Evolutionary conservation across 2,888 invertebrate genomes (phyloP).

Genomic region (Beris chalybata): DNA sequence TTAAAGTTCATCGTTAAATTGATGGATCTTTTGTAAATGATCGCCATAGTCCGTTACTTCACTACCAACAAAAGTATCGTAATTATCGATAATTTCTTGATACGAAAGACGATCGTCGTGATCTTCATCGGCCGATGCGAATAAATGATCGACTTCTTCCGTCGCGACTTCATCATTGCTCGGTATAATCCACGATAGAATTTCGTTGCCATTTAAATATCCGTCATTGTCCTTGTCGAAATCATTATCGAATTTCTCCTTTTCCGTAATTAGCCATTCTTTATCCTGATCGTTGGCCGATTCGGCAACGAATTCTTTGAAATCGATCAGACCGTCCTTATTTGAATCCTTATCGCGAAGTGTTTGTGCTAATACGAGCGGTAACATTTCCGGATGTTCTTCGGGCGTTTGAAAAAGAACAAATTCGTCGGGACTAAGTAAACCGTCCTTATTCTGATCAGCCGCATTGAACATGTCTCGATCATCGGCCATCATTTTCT

Average conservation of each 20-base stretch:
- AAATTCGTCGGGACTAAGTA: conserved; percentile 77
- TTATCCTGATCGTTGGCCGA: conserved; percentile 68
- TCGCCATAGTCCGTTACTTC: conserved; percentile 89
- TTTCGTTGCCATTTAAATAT: conserved; percentile 73
- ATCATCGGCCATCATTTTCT: conserved; percentile 73
- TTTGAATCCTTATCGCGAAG: conserved; percentile 84
- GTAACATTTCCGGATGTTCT: conserved; percentile 86
- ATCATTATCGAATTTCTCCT: conserved; percentile 82
- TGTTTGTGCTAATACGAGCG: conserved; percentile 76
- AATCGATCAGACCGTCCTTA: conserved; percentile 80
- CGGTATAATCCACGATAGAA: conserved; percentile 87
- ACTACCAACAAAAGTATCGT: conserved; percentile 89
- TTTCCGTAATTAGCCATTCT: conserved; percentile 71
- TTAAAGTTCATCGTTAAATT: conserved; percentile 81
- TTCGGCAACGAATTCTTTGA: conserved; percentile 60
- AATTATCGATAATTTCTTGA: conserved; percentile 79
- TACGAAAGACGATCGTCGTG: conserved; percentile 77
- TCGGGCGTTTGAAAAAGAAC: conserved; percentile 90
- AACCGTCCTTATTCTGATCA: conserved; percentile 79
- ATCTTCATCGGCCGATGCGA: conserved; percentile 83
- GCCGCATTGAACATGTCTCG: conserved; percentile 83
- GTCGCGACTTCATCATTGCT: conserved; percentile 86
- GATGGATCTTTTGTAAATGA: conserved; percentile 78
- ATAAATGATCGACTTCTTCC: conserved; percentile 89
- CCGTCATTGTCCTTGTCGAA: conserved; percentile 87